Evolutionary conservation across 2,113 vertebrate genomes (phyloP), one percentile per base, ranked within the genome.

Genomic region (Ailuropoda melanoleuca): DNA sequence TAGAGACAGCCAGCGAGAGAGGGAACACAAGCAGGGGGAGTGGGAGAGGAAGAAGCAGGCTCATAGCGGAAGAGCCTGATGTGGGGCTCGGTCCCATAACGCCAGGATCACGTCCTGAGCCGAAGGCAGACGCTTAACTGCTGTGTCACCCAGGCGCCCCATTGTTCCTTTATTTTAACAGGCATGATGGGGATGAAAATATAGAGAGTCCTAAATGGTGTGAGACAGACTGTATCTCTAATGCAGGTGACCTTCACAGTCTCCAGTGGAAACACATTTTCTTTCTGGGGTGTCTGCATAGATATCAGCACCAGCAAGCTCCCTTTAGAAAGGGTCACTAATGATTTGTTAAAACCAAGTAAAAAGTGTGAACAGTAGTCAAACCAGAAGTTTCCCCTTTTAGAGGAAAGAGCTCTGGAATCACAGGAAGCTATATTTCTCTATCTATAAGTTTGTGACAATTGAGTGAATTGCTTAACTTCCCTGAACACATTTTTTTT

Each of bases 141-240:
- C n/a, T n/a, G n/a, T n/a, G n/a, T n/a, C n/a, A n/a, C n/a, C n/a
- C n/a, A n/a, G n/a, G n/a, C n/a, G n/a, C n/a, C n/a, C n/a, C n/a
- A n/a, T 34, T 90, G 4, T 48, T 92, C 23, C 24, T 56, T 72
- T 77, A 39, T 82, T 74, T 93, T 89, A 89, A 86, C 13, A 86
- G 19, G 1, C 0, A 43, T 93, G 31, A 55, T 77, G 2, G 48
- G 24, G 43, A 82, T 50, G 7, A 77, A 77, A 92, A 91, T 34
- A 37, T 23, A 26, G 29, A 75, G 12, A 1, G 0, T 84, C n/a
- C 19, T 83, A 26, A 48, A 23, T 56, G 13, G 34, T 62, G 0
- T 17, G 13, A 62, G 43, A 26, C 17, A 26, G 68, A n/a, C 0
- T 34, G 0, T 48, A 14, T 23, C 10, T 81, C 56, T 55, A 34